Conservation (phyloP, 2,888 invertebrate genomes). For the Diabrotica balteata region DNA sequence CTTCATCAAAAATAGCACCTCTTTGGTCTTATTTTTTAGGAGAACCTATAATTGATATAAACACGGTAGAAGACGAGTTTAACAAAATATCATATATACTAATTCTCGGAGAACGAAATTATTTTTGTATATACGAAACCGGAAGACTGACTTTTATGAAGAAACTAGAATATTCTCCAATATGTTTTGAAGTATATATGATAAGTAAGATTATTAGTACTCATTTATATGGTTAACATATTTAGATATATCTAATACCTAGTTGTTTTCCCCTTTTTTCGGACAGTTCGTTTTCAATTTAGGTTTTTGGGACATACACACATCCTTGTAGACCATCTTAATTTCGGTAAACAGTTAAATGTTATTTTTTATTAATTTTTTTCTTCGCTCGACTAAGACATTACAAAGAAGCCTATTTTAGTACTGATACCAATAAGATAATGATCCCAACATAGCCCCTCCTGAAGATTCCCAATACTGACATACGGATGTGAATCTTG, state of each 20-base stretch:
- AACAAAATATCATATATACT: constrained; percentile 76
- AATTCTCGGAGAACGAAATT: constrained; percentile 83
- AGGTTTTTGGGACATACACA: too few species aligned
- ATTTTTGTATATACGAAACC: constrained; percentile 81
- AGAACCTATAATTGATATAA: constrained; percentile 62
- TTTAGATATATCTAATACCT: neutral
- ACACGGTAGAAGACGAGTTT: constrained; percentile 54
- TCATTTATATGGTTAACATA: neutral
- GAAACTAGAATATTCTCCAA: constrained; percentile 83
- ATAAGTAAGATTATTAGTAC: constrained; percentile 64
- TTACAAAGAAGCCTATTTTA: too few species aligned
- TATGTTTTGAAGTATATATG: constrained; percentile 76
- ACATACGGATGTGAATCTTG: too few species aligned
- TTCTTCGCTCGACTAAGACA: too few species aligned
- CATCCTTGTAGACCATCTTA: too few species aligned
- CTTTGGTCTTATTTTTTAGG: constrained; percentile 87
- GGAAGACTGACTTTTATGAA: constrained; percentile 84
- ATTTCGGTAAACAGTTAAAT: too few species aligned
- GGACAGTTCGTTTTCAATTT: too few species aligned
- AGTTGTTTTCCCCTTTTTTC: neutral
- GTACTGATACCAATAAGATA: too few species aligned
- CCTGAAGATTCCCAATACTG: too few species aligned
- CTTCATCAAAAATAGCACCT: constrained; percentile 69
- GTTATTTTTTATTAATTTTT: too few species aligned
- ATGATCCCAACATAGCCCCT: too few species aligned